Base-by-base conservation (phyloP, 2,113 vertebrate species). In the Hyperopisus bebe region DNA sequence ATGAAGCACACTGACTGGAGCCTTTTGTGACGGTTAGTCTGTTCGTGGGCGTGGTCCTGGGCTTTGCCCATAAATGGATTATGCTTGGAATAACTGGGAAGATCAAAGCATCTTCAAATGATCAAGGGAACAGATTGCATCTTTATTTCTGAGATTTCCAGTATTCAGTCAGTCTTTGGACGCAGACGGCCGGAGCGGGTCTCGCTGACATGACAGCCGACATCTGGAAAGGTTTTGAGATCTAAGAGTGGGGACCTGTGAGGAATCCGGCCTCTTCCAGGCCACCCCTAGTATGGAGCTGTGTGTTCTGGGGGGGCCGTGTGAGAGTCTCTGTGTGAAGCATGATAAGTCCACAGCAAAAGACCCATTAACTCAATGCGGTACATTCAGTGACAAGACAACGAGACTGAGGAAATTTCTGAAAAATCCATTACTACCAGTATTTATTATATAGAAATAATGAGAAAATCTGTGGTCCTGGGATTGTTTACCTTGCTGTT, bases 1-100 rank as follows among this genome's bases (percentile, higher is more conserved):
- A 91, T 92, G 90, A 90, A 70, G 58, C 55, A 27, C 13, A 19
- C 10, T 24, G n/a, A 21, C 24, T 53, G 31, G n/a, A 39, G 50
- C 39, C 62, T 6, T 70, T 62, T 17, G 35, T 31, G 62, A 6
- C 11, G 0, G 13, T 9, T 50, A 85, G n/a, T n/a, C 83, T 47
- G 24, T 15, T 86, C 83, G 21, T 13, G 21, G 21, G 42, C 11
- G 83, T 48, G 83, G 47, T 15, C n/a, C 44, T 15, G 83, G 83
- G 24, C 39, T 46, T 47, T n/a, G 19, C 46, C 8, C 44, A 0
- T 46, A 84, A 84, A 84, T 8, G 82, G 46, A n/a, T 48, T 24
- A 24, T 11, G 8, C 24, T 9, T 5, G 24, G 42, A 46, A 46
- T n/a, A 24, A 44, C 44, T 48, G 3, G 24, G n/a, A 5, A 15